phyloP scores from a whole-genome alignment of 2,888 invertebrate genomes.

The Sphinx pinastri region DNA sequence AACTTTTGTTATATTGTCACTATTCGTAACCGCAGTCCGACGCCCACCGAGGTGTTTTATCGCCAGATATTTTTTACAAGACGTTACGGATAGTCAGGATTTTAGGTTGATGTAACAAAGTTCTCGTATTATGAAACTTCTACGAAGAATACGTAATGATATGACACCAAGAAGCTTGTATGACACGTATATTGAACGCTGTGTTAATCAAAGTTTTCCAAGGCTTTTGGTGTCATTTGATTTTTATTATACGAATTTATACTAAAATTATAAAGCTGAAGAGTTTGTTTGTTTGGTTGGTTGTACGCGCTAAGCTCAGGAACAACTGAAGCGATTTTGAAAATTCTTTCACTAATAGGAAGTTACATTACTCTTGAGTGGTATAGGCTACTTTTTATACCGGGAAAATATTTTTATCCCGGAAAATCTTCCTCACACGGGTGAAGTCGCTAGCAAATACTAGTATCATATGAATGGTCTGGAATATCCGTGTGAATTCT shows the following conservation, averaged over 20 bases:
- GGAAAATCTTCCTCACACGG: too few relatives aligned
- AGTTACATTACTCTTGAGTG: too few relatives aligned
- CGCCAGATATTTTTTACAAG: constrained; percentile 4
- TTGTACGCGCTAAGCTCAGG: too few relatives aligned
- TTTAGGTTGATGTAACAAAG: neutral
- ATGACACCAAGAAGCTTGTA: too few relatives aligned
- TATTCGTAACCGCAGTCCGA: neutral
- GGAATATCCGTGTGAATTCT: neutral
- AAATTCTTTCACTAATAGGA: too few relatives aligned
- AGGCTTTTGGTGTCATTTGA: neutral
- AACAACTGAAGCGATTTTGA: too few relatives aligned
- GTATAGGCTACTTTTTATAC: too few relatives aligned
- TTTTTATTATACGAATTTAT: neutral
- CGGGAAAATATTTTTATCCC: too few relatives aligned
- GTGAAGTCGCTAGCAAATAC: too few relatives aligned
- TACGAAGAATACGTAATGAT: neutral
- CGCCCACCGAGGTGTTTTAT: constrained; percentile 16
- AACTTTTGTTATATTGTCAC: constrained; percentile 19
- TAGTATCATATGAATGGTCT: too few relatives aligned
- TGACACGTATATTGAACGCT: neutral
- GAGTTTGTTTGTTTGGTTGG: too few relatives aligned
- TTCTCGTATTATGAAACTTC: neutral
- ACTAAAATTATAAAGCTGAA: too few relatives aligned
- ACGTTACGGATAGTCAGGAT: neutral
- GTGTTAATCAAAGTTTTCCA: constrained; percentile 9